Conservation (phyloP, 2,113 vertebrate genomes). For the Rhinopomastus cyanomelas region DNA sequence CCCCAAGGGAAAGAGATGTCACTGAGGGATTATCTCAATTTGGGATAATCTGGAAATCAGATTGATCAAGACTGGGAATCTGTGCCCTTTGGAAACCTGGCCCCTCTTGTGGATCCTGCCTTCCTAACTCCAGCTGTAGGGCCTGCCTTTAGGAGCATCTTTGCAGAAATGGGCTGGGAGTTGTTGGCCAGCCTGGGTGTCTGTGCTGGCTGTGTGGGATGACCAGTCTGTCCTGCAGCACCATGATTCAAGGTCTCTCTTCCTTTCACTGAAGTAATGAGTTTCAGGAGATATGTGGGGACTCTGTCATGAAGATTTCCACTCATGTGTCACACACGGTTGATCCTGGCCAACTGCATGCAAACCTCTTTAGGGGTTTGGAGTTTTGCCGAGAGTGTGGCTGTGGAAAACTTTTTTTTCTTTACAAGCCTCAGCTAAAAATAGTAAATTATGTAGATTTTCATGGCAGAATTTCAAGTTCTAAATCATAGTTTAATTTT, state of each 20-base stretch:
- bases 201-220: neutral
- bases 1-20: neutral
- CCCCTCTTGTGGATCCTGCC: neutral
- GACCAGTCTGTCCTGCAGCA: neutral
- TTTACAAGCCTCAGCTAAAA: neutral
- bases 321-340: rapidly evolving
- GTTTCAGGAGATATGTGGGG: rapidly evolving
- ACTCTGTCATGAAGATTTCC: neutral
- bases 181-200: rapidly evolving
- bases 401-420: neutral
- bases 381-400: neutral
- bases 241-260: neutral
- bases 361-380: neutral
- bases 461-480: conserved; percentile 8
- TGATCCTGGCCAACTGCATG: neutral
- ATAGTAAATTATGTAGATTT: neutral
- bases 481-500: neutral
- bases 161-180: neutral
- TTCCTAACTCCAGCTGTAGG: neutral
- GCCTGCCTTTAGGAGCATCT: neutral
- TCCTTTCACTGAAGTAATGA: neutral
- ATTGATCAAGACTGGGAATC: neutral
- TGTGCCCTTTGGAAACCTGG: neutral
- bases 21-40: neutral
- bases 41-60: too few relatives aligned